These are phyloP conservation scores for Eurois occulta DNA, from an alignment of 2,888 invertebrate genomes.

Conservation along the genomic window DNA sequence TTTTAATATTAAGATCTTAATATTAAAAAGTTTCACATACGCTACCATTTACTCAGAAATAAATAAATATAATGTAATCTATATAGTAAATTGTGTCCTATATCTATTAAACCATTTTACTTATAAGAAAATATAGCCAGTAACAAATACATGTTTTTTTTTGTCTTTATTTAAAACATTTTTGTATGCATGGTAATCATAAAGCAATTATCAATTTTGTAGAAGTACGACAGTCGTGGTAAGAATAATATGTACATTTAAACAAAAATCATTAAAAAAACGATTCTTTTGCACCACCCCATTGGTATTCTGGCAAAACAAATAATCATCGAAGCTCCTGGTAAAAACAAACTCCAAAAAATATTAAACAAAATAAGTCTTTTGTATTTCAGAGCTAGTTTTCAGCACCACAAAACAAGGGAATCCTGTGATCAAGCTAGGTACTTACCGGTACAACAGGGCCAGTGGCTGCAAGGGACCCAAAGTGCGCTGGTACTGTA, in stretches of 20 bases:
- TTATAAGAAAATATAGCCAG: too few relatives aligned
- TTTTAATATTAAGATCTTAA: too few relatives aligned
- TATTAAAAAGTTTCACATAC: too few relatives aligned
- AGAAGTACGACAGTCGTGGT: neutral
- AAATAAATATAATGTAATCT: too few relatives aligned
- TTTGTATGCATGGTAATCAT: too few relatives aligned
- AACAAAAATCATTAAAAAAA: neutral
- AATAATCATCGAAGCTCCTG: neutral
- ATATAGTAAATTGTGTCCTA: too few relatives aligned
- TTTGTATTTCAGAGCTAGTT: slow-evolving; percentile 29
- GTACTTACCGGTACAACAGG: slow-evolving; percentile 62
- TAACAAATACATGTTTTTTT: too few relatives aligned
- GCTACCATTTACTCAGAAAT: too few relatives aligned
- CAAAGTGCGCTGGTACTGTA: slow-evolving; percentile 52
- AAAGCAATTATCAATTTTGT: neutral
- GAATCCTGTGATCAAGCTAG: slow-evolving; percentile 63
- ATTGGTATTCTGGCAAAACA: neutral
- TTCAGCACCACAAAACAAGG: slow-evolving; percentile 63
- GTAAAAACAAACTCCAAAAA: neutral
- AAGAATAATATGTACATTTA: neutral
- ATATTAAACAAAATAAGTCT: neutral
- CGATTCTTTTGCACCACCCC: neutral
- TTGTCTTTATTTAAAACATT: too few relatives aligned
- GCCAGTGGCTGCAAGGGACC: slow-evolving; percentile 32
- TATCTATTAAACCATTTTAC: too few relatives aligned